phyloP scores from a whole-genome alignment of 2,888 invertebrate species.

The Plutella xylostella region DNA sequence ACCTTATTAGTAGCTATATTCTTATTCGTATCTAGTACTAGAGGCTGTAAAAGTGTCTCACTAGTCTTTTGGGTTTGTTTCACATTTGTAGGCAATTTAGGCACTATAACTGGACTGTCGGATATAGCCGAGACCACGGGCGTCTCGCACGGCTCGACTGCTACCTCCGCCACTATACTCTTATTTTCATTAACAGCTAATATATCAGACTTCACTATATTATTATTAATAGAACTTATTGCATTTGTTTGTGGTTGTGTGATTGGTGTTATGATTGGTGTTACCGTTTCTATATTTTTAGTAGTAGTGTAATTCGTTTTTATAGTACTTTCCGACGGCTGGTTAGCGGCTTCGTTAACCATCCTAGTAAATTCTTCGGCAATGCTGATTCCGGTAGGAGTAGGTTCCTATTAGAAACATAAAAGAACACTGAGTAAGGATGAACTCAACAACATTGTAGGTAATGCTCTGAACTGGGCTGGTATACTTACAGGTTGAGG shows the following conservation, averaged over 20 bases:
- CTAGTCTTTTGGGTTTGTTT: constrained; percentile 50
- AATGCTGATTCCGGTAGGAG: constrained; percentile 40
- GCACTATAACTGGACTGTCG: constrained; percentile 75
- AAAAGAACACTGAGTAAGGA: too few relatives aligned
- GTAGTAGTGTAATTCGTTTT: constrained; percentile 35
- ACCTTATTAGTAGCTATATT: constrained; percentile 40
- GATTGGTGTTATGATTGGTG: constrained; percentile 33
- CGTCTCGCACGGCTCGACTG: constrained; percentile 53
- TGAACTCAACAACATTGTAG: too few relatives aligned
- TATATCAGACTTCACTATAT: constrained; percentile 57
- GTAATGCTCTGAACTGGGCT: constrained; percentile 13
- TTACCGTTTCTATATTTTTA: constrained; percentile 38
- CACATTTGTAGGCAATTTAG: constrained; percentile 58
- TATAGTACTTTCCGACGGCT: constrained; percentile 41
- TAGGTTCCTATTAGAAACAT: too few relatives aligned
- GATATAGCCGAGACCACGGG: constrained; percentile 80
- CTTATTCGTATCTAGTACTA: constrained; percentile 51
- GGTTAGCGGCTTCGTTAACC: constrained; percentile 54
- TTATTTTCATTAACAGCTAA: constrained; percentile 54
- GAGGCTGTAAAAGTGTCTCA: constrained; percentile 39
- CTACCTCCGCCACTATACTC: constrained; percentile 46
- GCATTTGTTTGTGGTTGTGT: constrained; percentile 49
- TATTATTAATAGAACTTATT: constrained; percentile 55
- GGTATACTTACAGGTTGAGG: constrained; percentile 55
- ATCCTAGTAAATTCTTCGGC: constrained; percentile 61